Percentiles rank a stretch among this genome's conserved stretches.
Evolutionary conservation across 2,797 vertebrate species (phyloP).

Genomic region (Bovichtus diacanthus): DNA sequence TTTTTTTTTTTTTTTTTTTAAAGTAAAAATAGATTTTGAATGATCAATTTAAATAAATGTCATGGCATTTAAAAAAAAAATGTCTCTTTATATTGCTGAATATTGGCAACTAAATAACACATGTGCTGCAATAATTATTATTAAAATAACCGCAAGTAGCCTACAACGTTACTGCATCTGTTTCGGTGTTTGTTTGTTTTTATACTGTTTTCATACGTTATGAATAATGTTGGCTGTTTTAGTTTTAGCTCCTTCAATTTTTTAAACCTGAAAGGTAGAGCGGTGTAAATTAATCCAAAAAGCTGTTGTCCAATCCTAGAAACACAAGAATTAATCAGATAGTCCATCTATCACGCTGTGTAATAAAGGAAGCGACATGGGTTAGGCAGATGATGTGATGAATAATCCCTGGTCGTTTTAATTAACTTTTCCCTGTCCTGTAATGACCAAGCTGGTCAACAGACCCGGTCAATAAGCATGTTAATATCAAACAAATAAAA

Average conservation of each 20-base stretch:
- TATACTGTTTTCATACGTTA: constrained; percentile 10
- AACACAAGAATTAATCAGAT: constrained; percentile 99
- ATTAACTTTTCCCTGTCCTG: constrained; percentile 99
- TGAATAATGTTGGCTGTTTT: constrained; percentile 23
- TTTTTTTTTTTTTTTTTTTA: too few species aligned
- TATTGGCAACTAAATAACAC: neutral
- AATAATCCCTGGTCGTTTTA: constrained; percentile 99
- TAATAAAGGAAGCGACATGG: constrained; percentile 98
- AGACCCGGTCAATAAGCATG: constrained; percentile 99
- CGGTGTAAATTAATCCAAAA: constrained; percentile 91
- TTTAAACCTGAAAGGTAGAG: constrained; percentile 82
- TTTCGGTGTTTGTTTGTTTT: neutral
- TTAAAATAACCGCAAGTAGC: constrained; percentile 4
- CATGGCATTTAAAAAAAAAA: neutral
- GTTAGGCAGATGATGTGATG: constrained; percentile 99
- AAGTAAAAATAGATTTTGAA: neutral
- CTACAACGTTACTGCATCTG: neutral
- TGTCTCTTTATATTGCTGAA: constrained; percentile 3
- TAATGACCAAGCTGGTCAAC: constrained; percentile 99
- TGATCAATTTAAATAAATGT: neutral
- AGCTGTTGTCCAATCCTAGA: constrained; percentile 95
- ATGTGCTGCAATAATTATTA: neutral
- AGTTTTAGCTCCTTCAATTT: constrained; percentile 50
- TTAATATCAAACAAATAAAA: constrained; percentile 99
- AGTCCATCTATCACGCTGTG: constrained; percentile 96